Evolutionary conservation across 1,140 invertebrate genomes (phyloP), one percentile per base, ranked within the genome.

Genomic region (Oncopodura yosiiana): DNA sequence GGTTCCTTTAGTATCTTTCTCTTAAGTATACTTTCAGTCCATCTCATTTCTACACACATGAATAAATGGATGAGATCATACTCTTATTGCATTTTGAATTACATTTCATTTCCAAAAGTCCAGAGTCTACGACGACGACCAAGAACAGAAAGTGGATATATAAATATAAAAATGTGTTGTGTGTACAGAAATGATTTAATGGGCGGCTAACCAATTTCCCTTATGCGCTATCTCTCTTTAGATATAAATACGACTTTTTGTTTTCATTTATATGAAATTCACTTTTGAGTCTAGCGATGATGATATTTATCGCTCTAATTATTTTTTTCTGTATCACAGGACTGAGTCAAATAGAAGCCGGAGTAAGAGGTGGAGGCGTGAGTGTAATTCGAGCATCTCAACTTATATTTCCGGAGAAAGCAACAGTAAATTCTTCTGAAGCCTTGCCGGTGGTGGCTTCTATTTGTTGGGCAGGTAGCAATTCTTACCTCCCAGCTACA

Each of bases 231-330:
- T 29, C 16, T n/a, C n/a, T 14, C 9, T 24, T 46, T 32, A 32
- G 26, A 46, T 32, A 32, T 16, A 19, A 32, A 46, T 32, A 46
- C 44, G 27, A 30, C 30, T 21, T 18, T 18, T 18, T 14, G 30
- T 32, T 32, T 34, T 6, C 14, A 34, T 8, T 34, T 6, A 34
- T 14, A 6, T 34, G 30, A 6, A 37, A 36, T 49, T 34, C 46
- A 38, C 38, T 49, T 49, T 34, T n/a, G n/a, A n/a, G n/a, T n/a
- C n/a, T n/a, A n/a, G n/a, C n/a, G n/a, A n/a, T 26, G 26, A 26
- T 24, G 32, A 49, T 49, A 49, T 49, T 49, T 49, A 49, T 38
- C 46, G 32, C 18, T 21, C 46, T 49, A 49, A 49, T 49, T 49
- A 27, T 38, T 37, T 49, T 49, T 34, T 49, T 49, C 38, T 36